Evolutionary conservation across 2,113 vertebrate species (phyloP).

Genomic region (Alligator mississippiensis): DNA sequence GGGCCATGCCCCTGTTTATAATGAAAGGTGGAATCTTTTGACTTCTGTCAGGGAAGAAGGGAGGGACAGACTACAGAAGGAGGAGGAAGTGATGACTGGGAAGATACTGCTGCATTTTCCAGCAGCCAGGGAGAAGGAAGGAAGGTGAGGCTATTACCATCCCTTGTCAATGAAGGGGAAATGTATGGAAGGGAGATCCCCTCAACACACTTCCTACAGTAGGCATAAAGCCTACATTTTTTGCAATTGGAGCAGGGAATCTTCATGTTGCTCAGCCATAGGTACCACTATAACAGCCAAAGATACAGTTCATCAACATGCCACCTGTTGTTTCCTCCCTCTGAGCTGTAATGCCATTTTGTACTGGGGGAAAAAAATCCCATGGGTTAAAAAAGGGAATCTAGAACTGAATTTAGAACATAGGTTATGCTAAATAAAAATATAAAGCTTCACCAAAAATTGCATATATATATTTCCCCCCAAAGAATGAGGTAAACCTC

Average conservation of each 20-base stretch:
- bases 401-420: background rate
- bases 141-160: no score
- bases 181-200: no score
- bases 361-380: background rate
- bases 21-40: no score
- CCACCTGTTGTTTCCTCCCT: background rate
- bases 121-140: no score
- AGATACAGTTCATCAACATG: background rate
- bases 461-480: background rate
- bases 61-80: no score
- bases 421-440: background rate
- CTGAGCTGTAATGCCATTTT: background rate
- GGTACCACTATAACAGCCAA: background rate
- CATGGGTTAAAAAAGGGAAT: background rate
- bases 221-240: background rate
- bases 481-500: background rate
- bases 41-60: no score
- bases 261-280: background rate
- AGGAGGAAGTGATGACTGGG: no score
- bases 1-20: background rate
- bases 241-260: background rate
- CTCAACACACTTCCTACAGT: no score
- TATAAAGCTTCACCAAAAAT: conserved; percentile 3
- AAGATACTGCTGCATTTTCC: no score
- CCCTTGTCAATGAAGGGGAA: no score